Evolutionary conservation across 2,888 invertebrate species (phyloP), one percentile per base, ranked within the genome.

Genomic region (Apodemia zela): DNA sequence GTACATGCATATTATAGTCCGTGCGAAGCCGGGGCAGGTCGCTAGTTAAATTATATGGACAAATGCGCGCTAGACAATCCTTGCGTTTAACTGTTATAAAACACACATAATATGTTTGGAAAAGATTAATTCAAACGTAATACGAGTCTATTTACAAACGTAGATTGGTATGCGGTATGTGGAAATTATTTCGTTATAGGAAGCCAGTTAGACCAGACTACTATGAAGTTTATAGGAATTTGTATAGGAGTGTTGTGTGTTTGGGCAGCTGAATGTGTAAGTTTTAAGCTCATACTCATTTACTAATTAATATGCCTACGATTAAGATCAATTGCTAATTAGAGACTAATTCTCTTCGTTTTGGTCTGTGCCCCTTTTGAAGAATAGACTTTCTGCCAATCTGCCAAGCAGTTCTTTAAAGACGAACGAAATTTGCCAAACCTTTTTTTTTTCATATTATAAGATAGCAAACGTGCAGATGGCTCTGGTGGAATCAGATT

Each of bases 161-260:
- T 11, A 6, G 18, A 13, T n/a, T 51, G 51, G 51, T 38, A 38
- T 38, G 38, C 13, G 18, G 61, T 63, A 65, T 67, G 63, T 60
- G 61, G 67, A 73, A 75, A 54, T 66, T 59, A 65, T 75, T 69
- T 72, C 69, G 76, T 70, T 73, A 58, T 60, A 65, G 69, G 68
- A 70, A 74, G 72, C 67, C 62, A 67, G 65, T 68, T 68, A 63
- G 66, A 67, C 58, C 71, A 67, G 71, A 72, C 68, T 65, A 75
- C 73, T 74, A 88, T 88, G 87, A 74, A 68, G 75, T 67, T 70
- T 57, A 68, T 72, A 57, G 73, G 74, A 63, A 69, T 83, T 65
- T 62, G 77, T 45, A 63, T 81, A 54, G 66, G 47, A 15, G 62
- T 67, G 65, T 62, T 65, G 62, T 60, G 51, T 51, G 21, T 51